Evolutionary conservation across 2,113 vertebrate species (phyloP).

Genomic region (Orcinus orca): DNA sequence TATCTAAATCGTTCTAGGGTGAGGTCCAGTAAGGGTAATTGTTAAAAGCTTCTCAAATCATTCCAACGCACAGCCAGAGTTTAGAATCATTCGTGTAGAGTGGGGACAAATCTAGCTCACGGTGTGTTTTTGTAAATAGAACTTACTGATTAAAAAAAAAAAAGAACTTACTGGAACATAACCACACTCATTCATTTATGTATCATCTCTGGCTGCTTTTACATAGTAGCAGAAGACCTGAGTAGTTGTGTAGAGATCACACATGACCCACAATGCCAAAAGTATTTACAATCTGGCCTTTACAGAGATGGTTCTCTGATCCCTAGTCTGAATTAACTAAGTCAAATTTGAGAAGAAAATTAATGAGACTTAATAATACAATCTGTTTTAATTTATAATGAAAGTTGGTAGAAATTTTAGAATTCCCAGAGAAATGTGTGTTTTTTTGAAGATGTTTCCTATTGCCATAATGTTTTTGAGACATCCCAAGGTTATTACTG

Average conservation of each 20-base stretch:
- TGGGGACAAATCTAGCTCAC: slow-evolving; percentile 3
- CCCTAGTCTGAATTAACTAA: slow-evolving; percentile 5
- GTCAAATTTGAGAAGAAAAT: slow-evolving; percentile 1
- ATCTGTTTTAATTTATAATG: slow-evolving; percentile 35
- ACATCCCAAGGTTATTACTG: slow-evolving; percentile 37
- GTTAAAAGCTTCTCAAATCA: slow-evolving; percentile 39
- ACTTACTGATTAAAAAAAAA: neutral
- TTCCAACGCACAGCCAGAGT: neutral
- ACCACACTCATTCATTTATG: neutral
- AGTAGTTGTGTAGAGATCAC: neutral
- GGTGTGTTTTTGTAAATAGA: neutral
- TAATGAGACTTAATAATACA: neutral
- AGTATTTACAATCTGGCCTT: slow-evolving; percentile 33
- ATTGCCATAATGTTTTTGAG: slow-evolving; percentile 8
- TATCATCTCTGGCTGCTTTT: neutral
- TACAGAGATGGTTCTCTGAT: slow-evolving; percentile 19
- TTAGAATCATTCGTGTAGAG: neutral
- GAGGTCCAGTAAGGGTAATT: neutral
- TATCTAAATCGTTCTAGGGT: slow-evolving; percentile 41
- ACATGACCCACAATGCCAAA: neutral
- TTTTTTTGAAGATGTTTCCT: slow-evolving; percentile 11
- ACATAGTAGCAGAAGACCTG: neutral
- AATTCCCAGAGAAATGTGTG: slow-evolving; percentile 4
- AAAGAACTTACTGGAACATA: neutral
- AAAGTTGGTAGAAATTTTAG: slow-evolving; percentile 17